Evolutionary conservation across 2,797 vertebrate species (phyloP).

Genomic region (Ispidina picta): DNA sequence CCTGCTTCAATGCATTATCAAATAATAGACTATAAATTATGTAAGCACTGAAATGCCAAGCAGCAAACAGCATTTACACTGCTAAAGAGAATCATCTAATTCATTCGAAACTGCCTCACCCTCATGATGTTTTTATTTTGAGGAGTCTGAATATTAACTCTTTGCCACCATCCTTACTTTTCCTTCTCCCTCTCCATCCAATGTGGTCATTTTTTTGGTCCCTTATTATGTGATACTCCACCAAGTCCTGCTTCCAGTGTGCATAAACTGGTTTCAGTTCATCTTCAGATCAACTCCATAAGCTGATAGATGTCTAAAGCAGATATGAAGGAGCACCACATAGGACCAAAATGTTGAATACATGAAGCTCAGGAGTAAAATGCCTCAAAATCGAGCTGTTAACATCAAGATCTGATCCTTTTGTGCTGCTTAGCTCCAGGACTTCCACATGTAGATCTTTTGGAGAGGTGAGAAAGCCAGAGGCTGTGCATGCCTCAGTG

Average conservation of each 20-base stretch:
- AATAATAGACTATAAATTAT: slow-evolving; percentile 65
- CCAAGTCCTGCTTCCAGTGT: background rate
- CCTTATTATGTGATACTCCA: background rate
- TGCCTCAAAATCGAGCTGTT: background rate
- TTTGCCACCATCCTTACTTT: background rate
- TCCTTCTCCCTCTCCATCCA: background rate
- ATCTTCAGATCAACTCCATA: background rate
- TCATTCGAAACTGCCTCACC: slow-evolving; percentile 27
- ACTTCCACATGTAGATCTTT: background rate
- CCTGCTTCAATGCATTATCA: slow-evolving; percentile 49
- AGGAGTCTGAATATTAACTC: background rate
- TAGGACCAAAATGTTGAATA: background rate
- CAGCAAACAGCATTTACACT: slow-evolving; percentile 29
- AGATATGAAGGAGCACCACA: fast-evolving
- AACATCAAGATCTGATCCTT: background rate
- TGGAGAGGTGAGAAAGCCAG: background rate
- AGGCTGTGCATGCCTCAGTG: background rate
- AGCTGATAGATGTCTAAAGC: background rate
- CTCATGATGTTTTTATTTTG: background rate
- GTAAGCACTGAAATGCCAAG: slow-evolving; percentile 61
- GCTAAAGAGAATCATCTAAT: slow-evolving; percentile 33
- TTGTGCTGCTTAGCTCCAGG: background rate
- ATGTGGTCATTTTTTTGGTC: background rate
- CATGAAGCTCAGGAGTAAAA: background rate
- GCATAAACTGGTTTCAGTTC: background rate